Base-by-base conservation (phyloP, 37 sponge, comb jelly and placozoan genomes). In the Cladorhizidae sp. region DNA sequence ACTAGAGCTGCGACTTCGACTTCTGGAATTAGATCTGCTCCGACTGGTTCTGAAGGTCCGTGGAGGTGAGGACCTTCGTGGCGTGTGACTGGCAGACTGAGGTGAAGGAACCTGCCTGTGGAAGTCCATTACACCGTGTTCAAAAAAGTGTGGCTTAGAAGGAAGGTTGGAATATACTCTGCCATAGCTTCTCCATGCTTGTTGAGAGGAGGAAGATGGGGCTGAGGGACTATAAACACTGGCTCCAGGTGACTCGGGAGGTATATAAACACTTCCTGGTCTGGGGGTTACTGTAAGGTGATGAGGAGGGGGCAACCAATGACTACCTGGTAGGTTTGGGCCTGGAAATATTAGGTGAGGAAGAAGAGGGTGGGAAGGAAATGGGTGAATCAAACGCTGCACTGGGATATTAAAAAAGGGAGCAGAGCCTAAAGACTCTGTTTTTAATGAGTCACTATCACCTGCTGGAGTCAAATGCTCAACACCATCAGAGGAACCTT, bases 221-320 rank as follows among this genome's bases (percentile, higher is more conserved):
- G 31, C 67, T 35, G 31, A 32, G 36, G 67, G 35, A 14, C 67
- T 2, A 65, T 14, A 65, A 2, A 65, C 9, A 65, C 11, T 65
- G 67, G 67, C 36, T 18, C 18, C 23, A 58, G 20, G 18, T 45
- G 49, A 45, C 49, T 45, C 49, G 49, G 49, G 49, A 12, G 49
- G 49, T 9, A 5, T 45, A 45, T 12, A 45, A 45, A 45, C 8
- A 45, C 9, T 45, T 5, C 49, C 49, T 12, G 9, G 49, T 45
- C 49, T 45, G 49, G 49, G 49, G 9, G 49, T 5, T 14, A 15
- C 7, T 32, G 67, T 3, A 32, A 33, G 26, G 25, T 52, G 54
- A n/a, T n/a, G n/a, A n/a, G 51, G 54, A 17, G 73, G 45, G n/a
- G 77, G 43, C 25, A 77, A 64, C 49, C 64, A 77, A 38, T 61